These are phyloP conservation scores for Xenopus borealis DNA, from an alignment of 2,113 vertebrate genomes.

Conservation along the genomic window DNA sequence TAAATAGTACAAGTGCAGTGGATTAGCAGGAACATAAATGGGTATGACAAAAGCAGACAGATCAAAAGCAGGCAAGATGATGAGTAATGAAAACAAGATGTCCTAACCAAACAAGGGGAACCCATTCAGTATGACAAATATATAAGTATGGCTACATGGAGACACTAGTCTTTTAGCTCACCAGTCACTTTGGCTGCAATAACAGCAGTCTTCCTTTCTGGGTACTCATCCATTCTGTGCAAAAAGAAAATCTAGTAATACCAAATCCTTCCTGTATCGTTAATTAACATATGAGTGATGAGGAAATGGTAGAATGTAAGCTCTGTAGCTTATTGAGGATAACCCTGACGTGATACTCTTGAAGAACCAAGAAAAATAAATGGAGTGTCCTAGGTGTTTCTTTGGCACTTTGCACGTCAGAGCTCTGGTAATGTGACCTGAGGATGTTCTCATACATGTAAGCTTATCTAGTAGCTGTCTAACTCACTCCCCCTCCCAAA, in stretches of 20 bases:
- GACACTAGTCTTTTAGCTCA: constrained; percentile 10
- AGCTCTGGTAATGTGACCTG: constrained; percentile 28
- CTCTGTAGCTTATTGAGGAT: background rate
- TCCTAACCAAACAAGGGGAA: too few relatives aligned
- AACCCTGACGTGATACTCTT: background rate
- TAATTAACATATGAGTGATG: background rate
- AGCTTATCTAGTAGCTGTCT: constrained; percentile 13
- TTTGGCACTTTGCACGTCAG: constrained; percentile 11
- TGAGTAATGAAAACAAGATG: too few relatives aligned
- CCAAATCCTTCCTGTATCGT: background rate
- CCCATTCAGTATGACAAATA: too few relatives aligned
- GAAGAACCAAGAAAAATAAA: background rate
- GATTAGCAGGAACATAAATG: too few relatives aligned
- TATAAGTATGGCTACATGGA: background rate
- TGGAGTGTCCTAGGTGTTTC: background rate
- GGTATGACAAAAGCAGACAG: too few relatives aligned
- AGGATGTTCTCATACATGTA: constrained; percentile 35
- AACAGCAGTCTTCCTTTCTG: constrained; percentile 34
- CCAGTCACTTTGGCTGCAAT: constrained; percentile 45
- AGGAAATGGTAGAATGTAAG: background rate
- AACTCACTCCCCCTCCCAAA: constrained; percentile 6
- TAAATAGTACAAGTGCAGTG: too few relatives aligned
- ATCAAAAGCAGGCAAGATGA: too few relatives aligned
- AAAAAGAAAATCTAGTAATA: background rate
- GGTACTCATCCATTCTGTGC: constrained; percentile 15